A percentile compares a stretch with the other conserved stretches of the same genome.
Evolutionary conservation across 2,888 invertebrate species (phyloP).

Genomic region (Aproaerema taeniolella): DNA sequence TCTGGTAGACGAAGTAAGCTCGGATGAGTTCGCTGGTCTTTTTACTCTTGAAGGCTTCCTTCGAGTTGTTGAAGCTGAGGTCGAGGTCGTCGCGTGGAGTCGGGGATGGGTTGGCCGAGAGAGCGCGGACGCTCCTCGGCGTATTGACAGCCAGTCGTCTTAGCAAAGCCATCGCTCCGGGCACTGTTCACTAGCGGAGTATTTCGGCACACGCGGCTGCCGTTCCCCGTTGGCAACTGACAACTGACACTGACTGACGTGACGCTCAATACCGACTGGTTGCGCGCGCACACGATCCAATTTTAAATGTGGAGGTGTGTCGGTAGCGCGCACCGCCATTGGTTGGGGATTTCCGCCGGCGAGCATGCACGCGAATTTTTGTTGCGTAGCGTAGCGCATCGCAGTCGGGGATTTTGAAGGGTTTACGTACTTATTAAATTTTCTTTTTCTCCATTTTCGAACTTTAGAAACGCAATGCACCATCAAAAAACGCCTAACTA

Average conservation of each 20-base stretch:
- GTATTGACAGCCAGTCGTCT: constrained; percentile 54
- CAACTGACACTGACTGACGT: constrained; percentile 54
- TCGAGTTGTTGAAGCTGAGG: constrained; percentile 90
- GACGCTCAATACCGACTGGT: constrained; percentile 53
- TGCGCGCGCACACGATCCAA: constrained; percentile 69
- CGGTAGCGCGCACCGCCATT: constrained; percentile 43
- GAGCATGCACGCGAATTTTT: constrained; percentile 3
- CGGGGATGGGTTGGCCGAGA: constrained; percentile 48
- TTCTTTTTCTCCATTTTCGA: neutral
- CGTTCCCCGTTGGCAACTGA: constrained; percentile 50
- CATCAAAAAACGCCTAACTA: neutral
- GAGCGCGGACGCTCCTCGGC: constrained; percentile 62
- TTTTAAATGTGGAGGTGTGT: constrained; percentile 73
- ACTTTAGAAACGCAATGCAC: neutral
- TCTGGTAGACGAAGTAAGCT: constrained; percentile 93
- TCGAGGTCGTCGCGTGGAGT: constrained; percentile 83
- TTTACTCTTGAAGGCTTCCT: constrained; percentile 97
- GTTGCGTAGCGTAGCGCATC: too few species aligned
- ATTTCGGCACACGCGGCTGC: constrained; percentile 40
- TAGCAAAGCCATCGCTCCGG: constrained; percentile 62
- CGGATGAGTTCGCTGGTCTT: constrained; percentile 93
- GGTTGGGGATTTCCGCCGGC: constrained; percentile 26
- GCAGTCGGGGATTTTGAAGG: neutral
- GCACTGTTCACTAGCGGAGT: constrained; percentile 40
- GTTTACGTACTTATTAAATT: neutral